Percentiles rank a stretch among this genome's conserved stretches.
Evolutionary conservation across 2,888 invertebrate genomes (phyloP).

Genomic region (Tryphoninae sp.): DNA sequence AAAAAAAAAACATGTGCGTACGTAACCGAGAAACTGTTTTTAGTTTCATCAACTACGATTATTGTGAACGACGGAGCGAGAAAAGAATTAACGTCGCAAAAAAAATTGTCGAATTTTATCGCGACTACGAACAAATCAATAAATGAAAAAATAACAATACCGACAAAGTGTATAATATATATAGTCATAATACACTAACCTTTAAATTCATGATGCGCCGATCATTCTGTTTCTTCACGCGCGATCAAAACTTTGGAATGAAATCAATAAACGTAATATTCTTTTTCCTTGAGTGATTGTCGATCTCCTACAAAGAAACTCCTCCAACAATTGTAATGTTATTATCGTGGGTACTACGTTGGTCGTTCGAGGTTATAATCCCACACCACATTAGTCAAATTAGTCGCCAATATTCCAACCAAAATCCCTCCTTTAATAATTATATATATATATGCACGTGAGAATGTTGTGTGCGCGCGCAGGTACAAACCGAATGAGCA

Average conservation of each 20-base stretch:
- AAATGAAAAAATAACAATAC: conserved; percentile 40
- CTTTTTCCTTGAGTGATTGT: conserved; percentile 10
- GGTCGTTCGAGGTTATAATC: no score
- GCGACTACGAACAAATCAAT: conserved; percentile 33
- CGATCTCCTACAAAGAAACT: no score
- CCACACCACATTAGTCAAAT: no score
- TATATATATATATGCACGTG: no score
- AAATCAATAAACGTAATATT: conserved; percentile 64
- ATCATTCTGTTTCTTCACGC: conserved; percentile 59
- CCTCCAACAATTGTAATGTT: no score
- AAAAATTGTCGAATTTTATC: conserved; percentile 37
- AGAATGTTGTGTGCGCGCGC: no score
- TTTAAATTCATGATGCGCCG: conserved; percentile 34
- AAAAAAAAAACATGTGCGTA: conserved; percentile 4
- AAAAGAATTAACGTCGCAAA: conserved; percentile 9
- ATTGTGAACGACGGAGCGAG: conserved; percentile 18
- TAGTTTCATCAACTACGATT: conserved; percentile 16
- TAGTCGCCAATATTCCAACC: no score
- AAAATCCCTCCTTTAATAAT: no score
- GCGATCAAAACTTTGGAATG: conserved; percentile 37
- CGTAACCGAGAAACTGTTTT: background rate
- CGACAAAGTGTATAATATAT: conserved; percentile 56
- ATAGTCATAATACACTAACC: conserved; percentile 39
- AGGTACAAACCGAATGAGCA: no score
- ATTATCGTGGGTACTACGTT: no score